Conservation (phyloP, 2,888 invertebrate species). For the Tetropium fuscum region DNA sequence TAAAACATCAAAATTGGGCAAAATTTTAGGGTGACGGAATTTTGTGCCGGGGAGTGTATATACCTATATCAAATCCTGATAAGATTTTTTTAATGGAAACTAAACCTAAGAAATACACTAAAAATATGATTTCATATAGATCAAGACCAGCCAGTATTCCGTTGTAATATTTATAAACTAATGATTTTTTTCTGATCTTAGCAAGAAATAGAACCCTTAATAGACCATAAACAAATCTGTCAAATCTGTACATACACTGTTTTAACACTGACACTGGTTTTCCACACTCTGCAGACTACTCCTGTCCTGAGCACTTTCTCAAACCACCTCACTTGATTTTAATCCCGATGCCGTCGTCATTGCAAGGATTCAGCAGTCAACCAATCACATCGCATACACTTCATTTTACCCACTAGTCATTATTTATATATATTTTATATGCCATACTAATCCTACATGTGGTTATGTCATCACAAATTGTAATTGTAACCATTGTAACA, state of each 20-base stretch:
- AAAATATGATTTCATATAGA: no score
- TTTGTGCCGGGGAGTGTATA: no score
- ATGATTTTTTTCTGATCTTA: neutral
- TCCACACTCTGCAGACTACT: constrained; percentile 62
- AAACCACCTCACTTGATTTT: constrained; percentile 67
- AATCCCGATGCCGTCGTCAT: constrained; percentile 55
- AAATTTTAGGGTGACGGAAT: no score
- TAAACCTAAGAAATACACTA: no score
- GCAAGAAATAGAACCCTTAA: neutral
- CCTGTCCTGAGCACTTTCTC: constrained; percentile 67
- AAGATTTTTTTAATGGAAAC: no score
- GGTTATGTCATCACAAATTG: constrained; percentile 12
- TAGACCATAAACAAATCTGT: constrained; percentile 11
- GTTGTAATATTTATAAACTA: no score
- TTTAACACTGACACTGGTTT: constrained; percentile 64
- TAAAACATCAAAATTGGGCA: no score
- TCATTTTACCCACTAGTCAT: constrained; percentile 14
- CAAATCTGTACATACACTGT: constrained; percentile 56
- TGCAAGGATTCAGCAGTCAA: constrained; percentile 39
- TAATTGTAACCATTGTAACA: constrained; percentile 19
- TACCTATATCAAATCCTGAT: no score
- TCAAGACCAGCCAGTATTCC: no score
- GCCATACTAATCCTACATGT: constrained; percentile 2
- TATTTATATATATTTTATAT: constrained; percentile 3
- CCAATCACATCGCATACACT: constrained; percentile 39